Base-by-base conservation (phyloP, 2,888 invertebrate species). In the Abrostola triplasia region DNA sequence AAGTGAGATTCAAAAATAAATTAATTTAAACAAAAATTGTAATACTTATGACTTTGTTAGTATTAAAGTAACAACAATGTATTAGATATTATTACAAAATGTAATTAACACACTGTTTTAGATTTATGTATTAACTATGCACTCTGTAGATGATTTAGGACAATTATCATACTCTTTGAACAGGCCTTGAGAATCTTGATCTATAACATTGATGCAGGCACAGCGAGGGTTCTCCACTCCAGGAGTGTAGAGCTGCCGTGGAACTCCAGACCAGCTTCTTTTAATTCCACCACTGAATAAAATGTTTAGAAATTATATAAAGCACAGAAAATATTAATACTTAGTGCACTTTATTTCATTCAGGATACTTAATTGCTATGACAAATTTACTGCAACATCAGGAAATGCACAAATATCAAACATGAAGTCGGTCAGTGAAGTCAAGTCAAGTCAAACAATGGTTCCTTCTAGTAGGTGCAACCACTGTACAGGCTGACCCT, bases 181-280 rank as follows among this genome's bases (percentile, higher is more conserved):
- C 78, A 95, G 94, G 8, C 92, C 90, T 63, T 88, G 72, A 57
- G 95, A 87, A 65, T 93, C 88, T 57, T 94, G 88, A 1, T 95
- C 88, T 5, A 94, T 86, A 4, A 88, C 69, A 64, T 95, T 93
- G 0, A 99, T 95, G 89, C 99, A 99, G 6, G 97, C 98, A 94
- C 99, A 99, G 54, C 97, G 96, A 68, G 96, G 96, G 12, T 95
- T 91, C 49, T 96, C 93, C 5, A 95, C 94, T 0, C 96, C 97
- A 12, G 97, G 96, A 68, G 96, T 95, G 85, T 96, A 98, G 7
- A 97, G 95, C 88, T 97, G 96, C 69, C 99, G 95, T 0, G 99
- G 99, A 50, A 98, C 97, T 13, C 99, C 99, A 12, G 95, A 92
- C 99, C 99, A 99, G 67, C 96, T 94, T 79, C 99, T 95, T 57